Evolutionary conservation across 37 sponge, comb jelly and placozoan genomes (phyloP).

Genomic region (Chondrilla cf. caribensis): DNA sequence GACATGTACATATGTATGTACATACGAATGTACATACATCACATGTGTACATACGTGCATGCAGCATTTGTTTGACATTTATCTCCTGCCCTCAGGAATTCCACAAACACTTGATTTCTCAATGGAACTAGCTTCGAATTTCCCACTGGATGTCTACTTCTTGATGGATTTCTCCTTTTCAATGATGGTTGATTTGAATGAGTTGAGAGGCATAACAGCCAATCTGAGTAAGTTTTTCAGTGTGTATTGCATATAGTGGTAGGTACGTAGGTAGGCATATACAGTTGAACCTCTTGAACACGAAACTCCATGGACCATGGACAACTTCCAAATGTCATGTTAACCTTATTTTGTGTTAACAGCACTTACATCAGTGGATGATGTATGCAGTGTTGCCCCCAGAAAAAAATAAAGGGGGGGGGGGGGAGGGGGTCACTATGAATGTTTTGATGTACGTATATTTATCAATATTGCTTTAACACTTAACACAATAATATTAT

Average conservation of each 20-base stretch:
- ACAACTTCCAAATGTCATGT: no score
- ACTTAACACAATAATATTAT: no score
- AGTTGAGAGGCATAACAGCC: constrained; percentile 45
- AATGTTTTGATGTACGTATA: no score
- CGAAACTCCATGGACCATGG: no score
- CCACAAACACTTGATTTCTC: constrained; percentile 45
- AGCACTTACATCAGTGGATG: neutral
- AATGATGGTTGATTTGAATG: constrained; percentile 70
- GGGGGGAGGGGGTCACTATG: no score
- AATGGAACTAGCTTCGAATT: constrained; percentile 69
- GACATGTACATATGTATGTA: neutral
- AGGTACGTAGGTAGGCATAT: neutral
- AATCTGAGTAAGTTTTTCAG: constrained; percentile 55
- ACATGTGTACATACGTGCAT: neutral
- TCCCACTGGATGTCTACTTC: constrained; percentile 81
- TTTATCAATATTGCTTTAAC: no score
- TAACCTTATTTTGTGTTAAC: no score
- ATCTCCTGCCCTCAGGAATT: constrained; percentile 35
- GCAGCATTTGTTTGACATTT: neutral
- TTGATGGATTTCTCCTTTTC: constrained; percentile 86
- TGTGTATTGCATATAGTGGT: no score
- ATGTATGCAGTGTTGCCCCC: no score
- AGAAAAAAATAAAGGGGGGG: no score
- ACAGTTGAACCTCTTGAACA: neutral
- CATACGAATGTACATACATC: neutral